Evolutionary conservation across 1,140 invertebrate species (phyloP).

Genomic region (Battus philenor): DNA sequence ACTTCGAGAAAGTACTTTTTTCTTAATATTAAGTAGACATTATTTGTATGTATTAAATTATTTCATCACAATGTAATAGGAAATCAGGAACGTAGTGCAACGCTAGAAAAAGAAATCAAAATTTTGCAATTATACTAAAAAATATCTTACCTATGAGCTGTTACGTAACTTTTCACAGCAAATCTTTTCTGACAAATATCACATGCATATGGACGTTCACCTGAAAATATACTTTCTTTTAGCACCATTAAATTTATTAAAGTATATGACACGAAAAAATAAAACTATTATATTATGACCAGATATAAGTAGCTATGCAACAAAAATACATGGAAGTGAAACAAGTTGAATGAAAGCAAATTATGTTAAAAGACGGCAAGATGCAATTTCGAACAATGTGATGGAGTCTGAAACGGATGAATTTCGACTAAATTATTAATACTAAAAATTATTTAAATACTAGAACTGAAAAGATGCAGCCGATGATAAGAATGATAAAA

Average conservation of each 20-base stretch:
- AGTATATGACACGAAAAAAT: not conserved
- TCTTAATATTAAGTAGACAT: no score
- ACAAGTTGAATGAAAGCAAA: slow-evolving; percentile 38
- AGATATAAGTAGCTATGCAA: slow-evolving; percentile 3
- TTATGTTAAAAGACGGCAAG: slow-evolving; percentile 71
- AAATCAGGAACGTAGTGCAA: no score
- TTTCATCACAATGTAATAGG: no score
- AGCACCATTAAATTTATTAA: no score
- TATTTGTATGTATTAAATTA: no score
- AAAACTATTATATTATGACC: not conserved
- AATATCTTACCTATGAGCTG: slow-evolving; percentile 78
- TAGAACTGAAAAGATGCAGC: slow-evolving; percentile 60
- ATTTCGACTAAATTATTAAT: slow-evolving; percentile 57
- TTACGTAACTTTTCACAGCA: slow-evolving; percentile 86
- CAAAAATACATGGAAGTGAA: slow-evolving; percentile 29
- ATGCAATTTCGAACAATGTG: slow-evolving; percentile 62
- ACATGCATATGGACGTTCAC: slow-evolving; percentile 83
- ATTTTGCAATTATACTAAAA: no score
- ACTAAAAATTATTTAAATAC: slow-evolving; percentile 43
- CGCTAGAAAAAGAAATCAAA: no score
- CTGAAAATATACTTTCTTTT: slow-evolving; percentile 50
- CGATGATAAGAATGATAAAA: slow-evolving; percentile 42
- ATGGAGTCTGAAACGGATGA: slow-evolving; percentile 62
- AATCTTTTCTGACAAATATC: slow-evolving; percentile 86
- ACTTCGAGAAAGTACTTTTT: no score